phyloP scores from a whole-genome alignment of 2,888 invertebrate species.

The Unio pictorum region DNA sequence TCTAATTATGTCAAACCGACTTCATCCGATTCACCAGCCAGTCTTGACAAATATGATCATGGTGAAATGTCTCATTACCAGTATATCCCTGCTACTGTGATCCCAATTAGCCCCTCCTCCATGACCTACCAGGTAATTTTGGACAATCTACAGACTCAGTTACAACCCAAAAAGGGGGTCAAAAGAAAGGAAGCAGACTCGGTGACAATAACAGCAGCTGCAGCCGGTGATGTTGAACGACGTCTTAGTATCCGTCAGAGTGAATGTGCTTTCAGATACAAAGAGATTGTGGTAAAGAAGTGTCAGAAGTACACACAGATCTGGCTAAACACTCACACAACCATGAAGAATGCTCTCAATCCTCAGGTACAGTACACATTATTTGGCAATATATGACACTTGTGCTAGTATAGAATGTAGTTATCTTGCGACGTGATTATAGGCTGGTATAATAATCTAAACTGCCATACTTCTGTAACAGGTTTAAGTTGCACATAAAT shows the following conservation, averaged over 20 bases:
- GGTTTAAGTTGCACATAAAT: too few relatives aligned
- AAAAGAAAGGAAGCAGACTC: slow-evolving; percentile 30
- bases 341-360: slow-evolving; percentile 78
- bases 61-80: slow-evolving; percentile 49
- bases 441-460: too few relatives aligned
- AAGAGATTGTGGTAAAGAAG: slow-evolving; percentile 76
- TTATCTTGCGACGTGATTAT: too few relatives aligned
- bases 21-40: slow-evolving; percentile 2
- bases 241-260: slow-evolving; percentile 69
- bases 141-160: slow-evolving; percentile 55
- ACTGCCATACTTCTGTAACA: too few relatives aligned
- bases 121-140: slow-evolving; percentile 60
- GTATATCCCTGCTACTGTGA: slow-evolving; percentile 39
- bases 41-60: not conserved
- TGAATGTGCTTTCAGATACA: slow-evolving; percentile 71
- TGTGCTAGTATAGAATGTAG: too few relatives aligned
- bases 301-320: slow-evolving; percentile 78
- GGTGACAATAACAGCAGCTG: slow-evolving; percentile 7
- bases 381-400: too few relatives aligned
- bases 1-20: slow-evolving; percentile 12
- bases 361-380: slow-evolving; percentile 73
- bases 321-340: slow-evolving; percentile 73
- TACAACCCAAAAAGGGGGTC: slow-evolving; percentile 46
- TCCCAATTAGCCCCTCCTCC: slow-evolving; percentile 62
- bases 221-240: slow-evolving; percentile 52